Evolutionary conservation across 2,113 vertebrate genomes (phyloP).

Genomic region (Bolborhynchus lineola): DNA sequence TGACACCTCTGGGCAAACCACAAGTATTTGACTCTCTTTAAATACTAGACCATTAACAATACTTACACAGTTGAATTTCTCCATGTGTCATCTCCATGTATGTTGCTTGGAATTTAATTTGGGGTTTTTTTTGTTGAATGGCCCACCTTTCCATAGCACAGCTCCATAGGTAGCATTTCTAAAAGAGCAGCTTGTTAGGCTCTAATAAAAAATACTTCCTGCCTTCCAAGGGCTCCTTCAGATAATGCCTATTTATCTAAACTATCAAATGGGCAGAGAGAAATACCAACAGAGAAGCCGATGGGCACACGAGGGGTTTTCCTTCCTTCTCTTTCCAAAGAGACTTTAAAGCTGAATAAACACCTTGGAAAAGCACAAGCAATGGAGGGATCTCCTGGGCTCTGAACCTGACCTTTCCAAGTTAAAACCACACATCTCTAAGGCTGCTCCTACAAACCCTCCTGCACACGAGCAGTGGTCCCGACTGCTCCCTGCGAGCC

Average conservation of each 20-base stretch:
- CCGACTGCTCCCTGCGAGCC: neutral
- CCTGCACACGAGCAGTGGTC: neutral
- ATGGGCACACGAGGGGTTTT: constrained; percentile 48
- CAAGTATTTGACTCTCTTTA: neutral
- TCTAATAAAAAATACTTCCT: neutral
- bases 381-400: constrained; percentile 47
- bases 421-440: constrained; percentile 48
- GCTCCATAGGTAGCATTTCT: neutral
- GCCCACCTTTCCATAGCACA: neutral
- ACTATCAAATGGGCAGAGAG: constrained; percentile 44
- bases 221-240: constrained; percentile 16
- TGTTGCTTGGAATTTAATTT: constrained; percentile 42
- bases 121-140: neutral
- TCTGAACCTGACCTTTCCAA: constrained; percentile 57
- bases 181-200: constrained; percentile 17
- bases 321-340: constrained; percentile 31
- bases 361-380: constrained; percentile 65
- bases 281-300: constrained; percentile 8
- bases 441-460: neutral
- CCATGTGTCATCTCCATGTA: neutral
- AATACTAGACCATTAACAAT: neutral
- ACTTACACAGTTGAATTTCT: neutral
- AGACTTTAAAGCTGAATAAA: constrained; percentile 66
- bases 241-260: constrained; percentile 59
- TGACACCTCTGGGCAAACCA: neutral